phyloP scores from a whole-genome alignment of 2,888 invertebrate genomes.

The Latheticus oryzae region DNA sequence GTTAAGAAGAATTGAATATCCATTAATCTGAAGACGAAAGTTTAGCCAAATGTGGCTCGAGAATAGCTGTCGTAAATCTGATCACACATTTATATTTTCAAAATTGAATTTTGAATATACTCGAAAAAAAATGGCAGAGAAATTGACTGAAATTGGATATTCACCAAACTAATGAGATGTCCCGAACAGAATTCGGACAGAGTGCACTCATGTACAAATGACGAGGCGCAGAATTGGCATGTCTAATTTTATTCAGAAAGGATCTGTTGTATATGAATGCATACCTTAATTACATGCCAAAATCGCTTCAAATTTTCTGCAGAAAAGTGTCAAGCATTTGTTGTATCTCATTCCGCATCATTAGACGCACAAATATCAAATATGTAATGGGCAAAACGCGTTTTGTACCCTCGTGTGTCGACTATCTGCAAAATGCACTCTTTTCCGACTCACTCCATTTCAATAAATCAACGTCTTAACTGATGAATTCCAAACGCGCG shows the following conservation, averaged over 20 bases:
- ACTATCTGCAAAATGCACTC: conserved; percentile 18
- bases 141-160: conserved; percentile 56
- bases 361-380: no score
- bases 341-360: conserved; percentile 21
- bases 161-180: conserved; percentile 57
- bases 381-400: no score
- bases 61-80: conserved; percentile 58
- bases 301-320: not conserved
- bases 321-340: conserved; percentile 22
- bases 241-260: conserved; percentile 22
- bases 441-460: conserved; percentile 13
- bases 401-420: no score
- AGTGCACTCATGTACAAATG: conserved; percentile 46
- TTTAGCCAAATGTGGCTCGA: conserved; percentile 51
- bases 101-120: conserved; percentile 55
- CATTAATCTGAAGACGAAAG: conserved; percentile 46
- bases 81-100: conserved; percentile 55
- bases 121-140: conserved; percentile 50
- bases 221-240: conserved; percentile 33
- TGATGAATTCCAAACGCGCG: conserved; percentile 12
- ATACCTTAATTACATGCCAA: conserved; percentile 17
- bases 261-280: not conserved
- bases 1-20: conserved; percentile 42
- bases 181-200: conserved; percentile 49
- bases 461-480: conserved; percentile 32